Base-by-base conservation (phyloP, 2,888 invertebrate species). In the Sphaeridia pumilis region DNA sequence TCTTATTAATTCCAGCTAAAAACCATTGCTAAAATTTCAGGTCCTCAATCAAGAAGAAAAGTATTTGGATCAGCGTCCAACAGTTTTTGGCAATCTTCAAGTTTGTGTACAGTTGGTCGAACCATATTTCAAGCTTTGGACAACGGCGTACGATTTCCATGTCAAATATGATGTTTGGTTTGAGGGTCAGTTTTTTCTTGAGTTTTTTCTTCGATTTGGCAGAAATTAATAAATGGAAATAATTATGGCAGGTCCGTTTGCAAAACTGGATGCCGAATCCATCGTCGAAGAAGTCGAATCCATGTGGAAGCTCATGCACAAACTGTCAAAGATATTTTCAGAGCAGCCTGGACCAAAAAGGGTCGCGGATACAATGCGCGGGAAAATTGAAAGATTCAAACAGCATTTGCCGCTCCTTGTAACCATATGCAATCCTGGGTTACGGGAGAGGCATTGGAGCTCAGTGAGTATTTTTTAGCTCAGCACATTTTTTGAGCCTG, bases 401-500 rank as follows among this genome's bases (percentile, higher is more conserved):
- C 82, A 85, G 48, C 81, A 84, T 69, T 72, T 97, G 55, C 93
- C 95, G 0, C 80, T 94, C 10, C 74, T 97, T 28, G 81, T 84
- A 64, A 84, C 87, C 1, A 84, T 95, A 61, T 93, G 94, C 67
- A 92, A 89, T 68, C 78, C 85, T 67, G 90, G 90, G 2, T 76
- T 97, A 69, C 82, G 87, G 54, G 76, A 79, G 27, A 79, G 95
- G 0, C 95, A 97, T 71, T 97, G 95, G 97, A n/a, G n/a, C n/a
- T n/a, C n/a, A n/a, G n/a, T 80, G 66, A 64, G 54, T 25, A 14
- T 26, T 20, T 31, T 25, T 20, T 46, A 20, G 17, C 28, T 14
- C 21, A 10, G 43, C 12, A 43, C 14, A 21, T 22, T 43, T 31
- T 31, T 31, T 43, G n/a, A 21, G 14, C 14, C 4, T 38, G 21